These are phyloP conservation scores for Leuciscus idus DNA, from an alignment of 2,113 vertebrate genomes.

Conservation along the genomic window DNA sequence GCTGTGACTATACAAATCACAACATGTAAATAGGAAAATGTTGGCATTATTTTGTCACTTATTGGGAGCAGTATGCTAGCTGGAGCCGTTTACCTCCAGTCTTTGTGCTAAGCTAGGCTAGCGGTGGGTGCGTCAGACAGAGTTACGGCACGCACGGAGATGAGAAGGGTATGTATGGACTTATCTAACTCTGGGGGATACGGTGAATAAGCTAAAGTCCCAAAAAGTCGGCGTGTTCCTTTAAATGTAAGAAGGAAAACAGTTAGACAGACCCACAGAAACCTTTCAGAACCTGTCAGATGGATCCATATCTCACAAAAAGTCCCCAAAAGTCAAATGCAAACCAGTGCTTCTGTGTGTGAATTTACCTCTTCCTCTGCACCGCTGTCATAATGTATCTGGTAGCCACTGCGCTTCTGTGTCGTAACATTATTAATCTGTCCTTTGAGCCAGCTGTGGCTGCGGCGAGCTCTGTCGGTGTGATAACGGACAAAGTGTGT, in stretches of 20 bases:
- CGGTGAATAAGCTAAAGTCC: too few relatives aligned
- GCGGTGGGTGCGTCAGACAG: too few relatives aligned
- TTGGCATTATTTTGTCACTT: too few relatives aligned
- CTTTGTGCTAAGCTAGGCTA: too few relatives aligned
- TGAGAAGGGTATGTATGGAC: too few relatives aligned
- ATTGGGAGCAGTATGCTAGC: too few relatives aligned
- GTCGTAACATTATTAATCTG: conserved; percentile 40
- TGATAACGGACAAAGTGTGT: conserved; percentile 89
- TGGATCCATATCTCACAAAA: neutral
- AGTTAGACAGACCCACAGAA: neutral
- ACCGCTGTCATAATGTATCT: conserved; percentile 87
- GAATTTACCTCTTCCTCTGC: conserved; percentile 74
- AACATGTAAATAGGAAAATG: too few relatives aligned
- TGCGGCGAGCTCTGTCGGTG: conserved; percentile 73
- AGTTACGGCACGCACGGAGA: too few relatives aligned
- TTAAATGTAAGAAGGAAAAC: neutral
- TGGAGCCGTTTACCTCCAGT: too few relatives aligned
- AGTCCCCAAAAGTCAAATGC: neutral
- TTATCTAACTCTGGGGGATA: too few relatives aligned
- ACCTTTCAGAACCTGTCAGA: neutral
- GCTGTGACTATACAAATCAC: too few relatives aligned
- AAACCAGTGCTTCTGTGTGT: neutral
- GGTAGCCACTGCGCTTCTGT: conserved; percentile 75
- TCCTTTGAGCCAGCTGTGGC: conserved; percentile 58
- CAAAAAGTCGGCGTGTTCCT: too few relatives aligned